Conservation (phyloP, 2,797 vertebrate genomes). For the Cichlasoma orientale region DNA sequence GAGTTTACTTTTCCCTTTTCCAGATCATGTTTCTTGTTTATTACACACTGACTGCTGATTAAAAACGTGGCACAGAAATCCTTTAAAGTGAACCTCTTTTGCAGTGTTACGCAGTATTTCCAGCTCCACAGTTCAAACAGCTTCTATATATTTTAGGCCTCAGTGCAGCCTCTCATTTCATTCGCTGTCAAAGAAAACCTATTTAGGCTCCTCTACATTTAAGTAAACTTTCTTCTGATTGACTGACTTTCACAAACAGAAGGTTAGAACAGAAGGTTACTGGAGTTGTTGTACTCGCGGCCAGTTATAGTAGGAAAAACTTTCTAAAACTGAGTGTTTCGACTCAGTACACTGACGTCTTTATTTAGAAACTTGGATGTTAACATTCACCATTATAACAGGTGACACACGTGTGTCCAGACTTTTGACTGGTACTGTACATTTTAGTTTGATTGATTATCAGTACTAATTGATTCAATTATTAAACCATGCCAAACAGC, state of each 20-base stretch:
- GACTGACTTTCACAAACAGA: not conserved
- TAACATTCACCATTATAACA: not conserved
- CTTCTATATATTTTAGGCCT: not conserved
- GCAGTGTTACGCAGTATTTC: not conserved
- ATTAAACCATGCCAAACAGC: too few relatives aligned
- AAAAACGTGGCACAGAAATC: not conserved
- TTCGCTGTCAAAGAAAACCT: not conserved
- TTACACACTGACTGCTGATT: not conserved
- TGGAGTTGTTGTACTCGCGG: not conserved
- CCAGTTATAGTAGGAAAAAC: not conserved
- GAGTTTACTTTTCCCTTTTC: not conserved
- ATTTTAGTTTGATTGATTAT: too few relatives aligned
- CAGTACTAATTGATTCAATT: too few relatives aligned
- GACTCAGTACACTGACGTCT: not conserved
- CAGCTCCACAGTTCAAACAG: not conserved
- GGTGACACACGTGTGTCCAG: too few relatives aligned
- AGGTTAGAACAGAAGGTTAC: too few relatives aligned
- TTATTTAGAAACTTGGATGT: not conserved
- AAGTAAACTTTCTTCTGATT: not conserved
- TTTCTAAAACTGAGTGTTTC: not conserved
- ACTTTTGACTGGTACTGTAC: too few relatives aligned
- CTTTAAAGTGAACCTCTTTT: not conserved
- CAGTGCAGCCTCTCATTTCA: not conserved
- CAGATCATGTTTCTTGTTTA: not conserved
- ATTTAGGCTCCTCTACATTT: not conserved